Percentiles rank a stretch among this genome's conserved stretches.
These are phyloP conservation scores for Zapornia atra DNA, from an alignment of 2,113 vertebrate species.

Conservation along the genomic window DNA sequence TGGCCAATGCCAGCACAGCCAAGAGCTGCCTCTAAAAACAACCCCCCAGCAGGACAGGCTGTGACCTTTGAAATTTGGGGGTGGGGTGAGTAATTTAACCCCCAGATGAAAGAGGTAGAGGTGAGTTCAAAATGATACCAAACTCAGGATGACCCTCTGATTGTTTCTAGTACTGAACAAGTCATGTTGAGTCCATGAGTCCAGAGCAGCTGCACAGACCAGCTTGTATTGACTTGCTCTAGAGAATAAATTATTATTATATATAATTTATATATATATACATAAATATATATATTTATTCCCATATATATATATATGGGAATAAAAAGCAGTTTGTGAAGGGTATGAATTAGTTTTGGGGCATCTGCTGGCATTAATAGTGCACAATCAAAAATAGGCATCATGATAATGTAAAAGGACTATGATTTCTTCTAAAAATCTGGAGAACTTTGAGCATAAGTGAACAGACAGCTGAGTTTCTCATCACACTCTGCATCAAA, in stretches of 20 bases:
- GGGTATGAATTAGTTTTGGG: not conserved
- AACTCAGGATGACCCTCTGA: not conserved
- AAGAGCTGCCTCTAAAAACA: not conserved
- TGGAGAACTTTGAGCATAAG: not conserved
- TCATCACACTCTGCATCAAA: not conserved
- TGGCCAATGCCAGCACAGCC: not conserved
- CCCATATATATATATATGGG: too few relatives aligned
- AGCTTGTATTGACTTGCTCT: not conserved
- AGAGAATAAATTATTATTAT: too few relatives aligned
- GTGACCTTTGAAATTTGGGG: not conserved
- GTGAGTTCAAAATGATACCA: not conserved
- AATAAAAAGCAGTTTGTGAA: not conserved
- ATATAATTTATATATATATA: too few relatives aligned
- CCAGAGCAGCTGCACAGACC: not conserved
- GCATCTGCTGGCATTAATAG: not conserved
- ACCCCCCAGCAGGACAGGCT: not conserved
- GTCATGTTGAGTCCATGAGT: not conserved
- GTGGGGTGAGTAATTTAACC: not conserved
- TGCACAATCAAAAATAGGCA: not conserved
- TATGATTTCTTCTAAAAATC: not conserved
- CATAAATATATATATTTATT: too few relatives aligned
- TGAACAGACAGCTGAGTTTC: not conserved
- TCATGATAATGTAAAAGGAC: not conserved
- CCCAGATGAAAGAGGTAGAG: not conserved
- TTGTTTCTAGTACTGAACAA: not conserved